A percentile compares a stretch with the other conserved stretches of the same genome.
These are phyloP conservation scores for Meloidogyne chitwoodi DNA, from an alignment of 1,140 invertebrate genomes.

Conservation along the genomic window DNA sequence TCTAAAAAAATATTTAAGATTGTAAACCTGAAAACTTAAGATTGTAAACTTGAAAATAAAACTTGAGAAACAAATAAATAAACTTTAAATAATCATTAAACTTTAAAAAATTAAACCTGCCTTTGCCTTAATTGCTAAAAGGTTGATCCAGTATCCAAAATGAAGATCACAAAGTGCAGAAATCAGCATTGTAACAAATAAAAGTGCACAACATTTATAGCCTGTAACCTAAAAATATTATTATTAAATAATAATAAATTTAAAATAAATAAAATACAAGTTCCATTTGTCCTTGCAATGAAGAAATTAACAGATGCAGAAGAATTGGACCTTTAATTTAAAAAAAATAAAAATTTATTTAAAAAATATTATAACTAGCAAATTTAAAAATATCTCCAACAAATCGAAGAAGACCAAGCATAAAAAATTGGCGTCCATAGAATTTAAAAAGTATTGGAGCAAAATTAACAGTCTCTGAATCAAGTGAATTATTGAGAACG, in stretches of 20 bases:
- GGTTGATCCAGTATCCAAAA: constrained; percentile 80
- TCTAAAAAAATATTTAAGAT: constrained; percentile 47
- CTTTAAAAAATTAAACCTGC: background rate
- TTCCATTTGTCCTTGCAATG: constrained; percentile 72
- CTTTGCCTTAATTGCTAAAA: constrained; percentile 74
- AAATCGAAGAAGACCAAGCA: constrained; percentile 80
- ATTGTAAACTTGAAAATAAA: background rate
- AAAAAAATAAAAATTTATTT: background rate
- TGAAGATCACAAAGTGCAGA: constrained; percentile 77
- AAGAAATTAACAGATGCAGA: constrained; percentile 75
- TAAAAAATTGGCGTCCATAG: constrained; percentile 82
- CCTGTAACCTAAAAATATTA: constrained; percentile 26
- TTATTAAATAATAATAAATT: background rate
- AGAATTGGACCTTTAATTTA: constrained; percentile 72
- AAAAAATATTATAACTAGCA: constrained; percentile 60
- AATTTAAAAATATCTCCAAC: constrained; percentile 77
- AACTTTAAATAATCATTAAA: background rate
- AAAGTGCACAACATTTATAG: constrained; percentile 37
- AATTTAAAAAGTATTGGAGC: constrained; percentile 70
- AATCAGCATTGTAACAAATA: constrained; percentile 62
- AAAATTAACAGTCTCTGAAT: background rate
- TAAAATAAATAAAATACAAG: constrained; percentile 77
- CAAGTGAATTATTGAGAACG: background rate
- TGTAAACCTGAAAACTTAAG: background rate
- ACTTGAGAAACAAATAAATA: background rate